These are phyloP conservation scores for Propithecus perrieri DNA, from an alignment of 2,797 vertebrate species.

Conservation along the genomic window DNA sequence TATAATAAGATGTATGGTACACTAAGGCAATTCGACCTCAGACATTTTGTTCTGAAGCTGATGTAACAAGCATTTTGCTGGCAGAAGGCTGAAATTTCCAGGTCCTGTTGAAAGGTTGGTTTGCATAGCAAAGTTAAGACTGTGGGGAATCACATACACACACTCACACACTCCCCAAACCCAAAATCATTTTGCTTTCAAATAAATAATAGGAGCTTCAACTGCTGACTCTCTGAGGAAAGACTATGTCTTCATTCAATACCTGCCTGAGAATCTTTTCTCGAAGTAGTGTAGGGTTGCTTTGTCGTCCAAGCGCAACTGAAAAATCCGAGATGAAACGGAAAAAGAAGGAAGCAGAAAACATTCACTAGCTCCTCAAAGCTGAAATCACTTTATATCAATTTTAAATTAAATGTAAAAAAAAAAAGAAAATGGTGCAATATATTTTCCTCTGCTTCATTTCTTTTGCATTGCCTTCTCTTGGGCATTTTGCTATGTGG, in stretches of 20 bases:
- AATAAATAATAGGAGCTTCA: slow-evolving; percentile 18
- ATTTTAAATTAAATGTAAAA: slow-evolving; percentile 76
- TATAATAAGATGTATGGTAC: neutral
- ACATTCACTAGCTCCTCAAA: neutral
- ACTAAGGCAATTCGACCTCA: neutral
- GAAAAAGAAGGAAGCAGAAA: slow-evolving; percentile 10
- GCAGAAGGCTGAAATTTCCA: neutral
- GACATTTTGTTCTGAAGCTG: slow-evolving; percentile 25
- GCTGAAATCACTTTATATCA: slow-evolving; percentile 54
- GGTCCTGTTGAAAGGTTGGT: neutral
- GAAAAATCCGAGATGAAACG: slow-evolving; percentile 10
- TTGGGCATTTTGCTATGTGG: slow-evolving; percentile 73
- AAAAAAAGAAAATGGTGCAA: slow-evolving; percentile 53
- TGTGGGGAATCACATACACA: neutral
- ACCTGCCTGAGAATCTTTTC: slow-evolving; percentile 18
- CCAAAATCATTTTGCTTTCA: neutral
- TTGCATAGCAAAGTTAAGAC: neutral
- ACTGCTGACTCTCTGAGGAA: neutral
- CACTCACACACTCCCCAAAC: neutral
- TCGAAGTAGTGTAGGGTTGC: slow-evolving; percentile 28
- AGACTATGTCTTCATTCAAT: neutral
- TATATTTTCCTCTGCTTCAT: slow-evolving; percentile 72
- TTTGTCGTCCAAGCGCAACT: slow-evolving; percentile 26
- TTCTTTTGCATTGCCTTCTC: slow-evolving; percentile 58
- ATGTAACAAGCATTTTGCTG: neutral